A percentile compares a stretch with the other conserved stretches of the same genome.
These are phyloP conservation scores for Urechis unicinctus DNA, from an alignment of 2,888 invertebrate species.

Conservation along the genomic window DNA sequence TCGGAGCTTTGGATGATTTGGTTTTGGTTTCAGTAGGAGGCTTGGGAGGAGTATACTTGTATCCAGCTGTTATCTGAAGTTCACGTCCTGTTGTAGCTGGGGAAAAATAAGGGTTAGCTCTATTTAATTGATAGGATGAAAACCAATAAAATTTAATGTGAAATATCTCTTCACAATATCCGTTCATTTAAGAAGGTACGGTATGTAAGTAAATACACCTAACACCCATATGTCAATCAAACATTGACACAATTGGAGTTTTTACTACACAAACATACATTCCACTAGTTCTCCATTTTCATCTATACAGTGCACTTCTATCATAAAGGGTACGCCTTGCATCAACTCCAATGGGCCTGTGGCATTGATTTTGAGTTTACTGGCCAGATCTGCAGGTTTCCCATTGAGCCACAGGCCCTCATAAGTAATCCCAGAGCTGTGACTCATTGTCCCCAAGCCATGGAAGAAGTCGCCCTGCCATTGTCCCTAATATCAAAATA, in stretches of 20 bases:
- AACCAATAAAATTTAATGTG: no score
- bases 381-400: slow-evolving; percentile 32
- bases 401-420: slow-evolving; percentile 43
- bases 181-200: no score
- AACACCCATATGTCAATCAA: no score
- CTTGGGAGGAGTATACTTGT: slow-evolving; percentile 33
- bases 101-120: background rate
- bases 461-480: slow-evolving; percentile 41
- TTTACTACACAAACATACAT: slow-evolving; percentile 30
- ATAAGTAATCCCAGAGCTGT: slow-evolving; percentile 43
- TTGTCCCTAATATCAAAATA: slow-evolving; percentile 34
- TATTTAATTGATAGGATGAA: no score
- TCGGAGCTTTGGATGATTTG: slow-evolving; percentile 10
- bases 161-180: no score
- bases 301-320: slow-evolving; percentile 34
- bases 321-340: slow-evolving; percentile 34
- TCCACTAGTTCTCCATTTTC: slow-evolving; percentile 33
- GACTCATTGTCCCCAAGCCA: slow-evolving; percentile 41
- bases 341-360: slow-evolving; percentile 23
- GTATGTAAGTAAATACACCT: no score
- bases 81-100: slow-evolving; percentile 27
- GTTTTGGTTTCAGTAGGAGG: slow-evolving; percentile 7
- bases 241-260: no score
- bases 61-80: slow-evolving; percentile 39
- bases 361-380: slow-evolving; percentile 30